Evolutionary conservation across 92 coral and sea anemone species (phyloP).

Genomic region (Hydrozoanthus gracilis): DNA sequence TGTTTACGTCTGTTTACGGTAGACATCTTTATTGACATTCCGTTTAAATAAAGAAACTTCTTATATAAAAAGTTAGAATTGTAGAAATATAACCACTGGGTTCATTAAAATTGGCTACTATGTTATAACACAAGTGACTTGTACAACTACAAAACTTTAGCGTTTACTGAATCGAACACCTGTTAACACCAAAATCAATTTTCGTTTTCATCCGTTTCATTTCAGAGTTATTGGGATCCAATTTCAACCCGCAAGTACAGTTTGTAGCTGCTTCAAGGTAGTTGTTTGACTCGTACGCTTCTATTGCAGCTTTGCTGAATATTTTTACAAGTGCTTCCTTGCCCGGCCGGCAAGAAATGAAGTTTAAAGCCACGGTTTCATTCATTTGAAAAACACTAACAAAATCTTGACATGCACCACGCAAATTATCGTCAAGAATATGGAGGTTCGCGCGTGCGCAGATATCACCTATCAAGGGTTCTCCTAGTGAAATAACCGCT

Average conservation of each 20-base stretch:
- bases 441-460: conserved; percentile 88
- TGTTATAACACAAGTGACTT: too few species aligned
- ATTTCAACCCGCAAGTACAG: conserved; percentile 75
- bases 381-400: conserved; percentile 79
- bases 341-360: conserved; percentile 81
- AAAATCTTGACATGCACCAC: conserved; percentile 79
- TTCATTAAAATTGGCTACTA: too few species aligned
- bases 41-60: too few species aligned
- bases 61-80: too few species aligned
- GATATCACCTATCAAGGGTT: conserved; percentile 72
- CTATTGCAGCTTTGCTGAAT: conserved; percentile 64
- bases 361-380: conserved; percentile 71
- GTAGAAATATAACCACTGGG: too few species aligned
- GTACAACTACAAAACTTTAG: too few species aligned
- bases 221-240: conserved; percentile 77
- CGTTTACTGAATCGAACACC: conserved; percentile 75
- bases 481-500: conserved; percentile 72
- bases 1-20: too few species aligned
- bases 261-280: conserved; percentile 68
- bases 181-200: conserved; percentile 66
- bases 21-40: too few species aligned
- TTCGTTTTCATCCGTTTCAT: conserved; percentile 69
- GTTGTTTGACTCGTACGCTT: conserved; percentile 61
- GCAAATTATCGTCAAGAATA: conserved; percentile 72
- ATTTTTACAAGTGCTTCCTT: conserved; percentile 60